Conservation (phyloP, 2,888 invertebrate genomes). For the Apamea epomidion region DNA sequence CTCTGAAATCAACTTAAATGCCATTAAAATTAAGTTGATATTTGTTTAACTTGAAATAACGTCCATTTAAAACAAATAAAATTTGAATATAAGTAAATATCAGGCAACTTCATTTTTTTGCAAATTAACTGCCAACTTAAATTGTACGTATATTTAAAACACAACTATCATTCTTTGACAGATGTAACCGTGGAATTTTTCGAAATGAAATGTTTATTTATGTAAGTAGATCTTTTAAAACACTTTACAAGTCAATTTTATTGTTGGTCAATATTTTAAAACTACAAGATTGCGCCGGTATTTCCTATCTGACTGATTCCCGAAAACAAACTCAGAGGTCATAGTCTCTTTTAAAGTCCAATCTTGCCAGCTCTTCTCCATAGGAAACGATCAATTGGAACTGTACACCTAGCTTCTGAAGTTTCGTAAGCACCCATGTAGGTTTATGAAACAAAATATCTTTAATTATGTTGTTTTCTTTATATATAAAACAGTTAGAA, state of each 20-base stretch:
- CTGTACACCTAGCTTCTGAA: background rate
- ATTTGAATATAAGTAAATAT: background rate
- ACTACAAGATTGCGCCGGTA: no score
- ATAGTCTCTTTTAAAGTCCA: no score
- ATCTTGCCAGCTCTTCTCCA: background rate
- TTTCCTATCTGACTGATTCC: no score
- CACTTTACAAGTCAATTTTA: no score
- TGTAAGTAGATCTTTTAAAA: no score
- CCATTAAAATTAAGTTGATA: no score
- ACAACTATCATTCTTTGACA: background rate
- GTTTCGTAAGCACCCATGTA: background rate
- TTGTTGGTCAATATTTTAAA: no score
- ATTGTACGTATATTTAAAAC: background rate
- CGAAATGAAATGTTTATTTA: no score
- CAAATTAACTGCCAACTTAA: background rate
- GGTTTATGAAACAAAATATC: background rate
- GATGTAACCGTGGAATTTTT: background rate
- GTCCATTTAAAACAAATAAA: no score
- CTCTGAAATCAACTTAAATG: no score
- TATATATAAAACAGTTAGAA: background rate
- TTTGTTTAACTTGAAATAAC: no score
- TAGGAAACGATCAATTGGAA: background rate
- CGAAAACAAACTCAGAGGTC: no score
- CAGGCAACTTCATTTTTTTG: background rate
- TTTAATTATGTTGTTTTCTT: background rate